Base-by-base conservation (phyloP, 2,113 vertebrate genomes). In the Carollia perspicillata region DNA sequence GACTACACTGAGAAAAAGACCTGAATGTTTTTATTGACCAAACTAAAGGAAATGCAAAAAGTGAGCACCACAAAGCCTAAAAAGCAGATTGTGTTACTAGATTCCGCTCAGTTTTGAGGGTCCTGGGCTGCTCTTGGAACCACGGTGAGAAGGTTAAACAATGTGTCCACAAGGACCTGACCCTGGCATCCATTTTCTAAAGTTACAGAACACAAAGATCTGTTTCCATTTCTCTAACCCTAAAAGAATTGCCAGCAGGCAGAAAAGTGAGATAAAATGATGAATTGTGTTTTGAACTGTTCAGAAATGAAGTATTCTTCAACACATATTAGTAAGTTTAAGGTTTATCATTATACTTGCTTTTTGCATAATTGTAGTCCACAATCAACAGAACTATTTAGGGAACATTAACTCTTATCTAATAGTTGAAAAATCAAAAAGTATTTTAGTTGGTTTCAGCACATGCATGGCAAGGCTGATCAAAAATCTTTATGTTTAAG, bases 11-110 rank as follows among this genome's bases (percentile, higher is more conserved):
- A 74, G 22, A 69, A 87, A 69, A 87, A 94, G n/a, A 14, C 12
- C 28, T 23, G 9, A 23, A 8, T 71, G 12, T 84, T 94, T 90
- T 89, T 83, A 89, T 37, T 79, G 49, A 89, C 12, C 7, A 69
- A 93, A 90, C 4, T 53, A 71, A 96, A 69, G 37, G 14, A 96
- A 55, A 92, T 37, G 60, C 13, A 84, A 77, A 96, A 83, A 30
- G 14, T 14, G 53, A 78, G 13, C 11, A 33, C 0, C 1, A 42
- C 9, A 7, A 92, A 58, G 28, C 16, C 69, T 35, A 40, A 58
- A 92, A 79, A 68, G 12, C 3, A 79, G 58, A 63, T n/a, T 85
- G 16, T 12, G 92, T 83, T 37, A 93, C 86, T 91, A 71, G 26
- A 53, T 68, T 33, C 42, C 33, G 10, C 69, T 88, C 30, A 17